Conservation (phyloP, 1,140 invertebrate species). For the Nephila pilipes region DNA sequence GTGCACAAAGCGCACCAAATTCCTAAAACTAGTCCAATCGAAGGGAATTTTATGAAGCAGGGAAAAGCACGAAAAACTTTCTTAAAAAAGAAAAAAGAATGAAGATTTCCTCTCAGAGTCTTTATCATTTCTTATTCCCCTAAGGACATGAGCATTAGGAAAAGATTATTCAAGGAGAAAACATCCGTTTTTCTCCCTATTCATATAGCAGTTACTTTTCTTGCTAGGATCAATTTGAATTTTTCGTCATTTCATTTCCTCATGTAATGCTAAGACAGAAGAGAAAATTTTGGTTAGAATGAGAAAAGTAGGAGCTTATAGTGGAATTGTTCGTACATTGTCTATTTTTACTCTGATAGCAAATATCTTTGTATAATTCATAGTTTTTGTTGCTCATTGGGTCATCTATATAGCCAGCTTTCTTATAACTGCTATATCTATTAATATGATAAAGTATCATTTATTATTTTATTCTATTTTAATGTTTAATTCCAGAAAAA, state of each 20-base stretch:
- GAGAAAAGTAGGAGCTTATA: neutral
- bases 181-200: slow-evolving; percentile 22
- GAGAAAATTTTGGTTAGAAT: neutral
- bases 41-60: neutral
- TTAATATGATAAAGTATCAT: too few species aligned
- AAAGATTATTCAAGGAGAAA: slow-evolving; percentile 16
- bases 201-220: slow-evolving; percentile 2
- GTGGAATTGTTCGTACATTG: neutral
- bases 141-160: slow-evolving; percentile 9
- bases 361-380: neutral
- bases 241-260: slow-evolving; percentile 8
- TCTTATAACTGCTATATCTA: too few species aligned
- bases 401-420: too few species aligned
- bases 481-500: too few species aligned
- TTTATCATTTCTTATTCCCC: slow-evolving; percentile 23
- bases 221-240: slow-evolving; percentile 6
- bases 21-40: neutral
- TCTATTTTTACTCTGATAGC: neutral
- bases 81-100: neutral
- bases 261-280: neutral
- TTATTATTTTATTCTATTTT: too few species aligned
- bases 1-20: neutral
- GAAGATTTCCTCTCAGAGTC: neutral
- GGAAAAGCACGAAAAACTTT: neutral
- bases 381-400: neutral